phyloP scores from a whole-genome alignment of 2,113 vertebrate genomes.

The Arizona elegans region DNA sequence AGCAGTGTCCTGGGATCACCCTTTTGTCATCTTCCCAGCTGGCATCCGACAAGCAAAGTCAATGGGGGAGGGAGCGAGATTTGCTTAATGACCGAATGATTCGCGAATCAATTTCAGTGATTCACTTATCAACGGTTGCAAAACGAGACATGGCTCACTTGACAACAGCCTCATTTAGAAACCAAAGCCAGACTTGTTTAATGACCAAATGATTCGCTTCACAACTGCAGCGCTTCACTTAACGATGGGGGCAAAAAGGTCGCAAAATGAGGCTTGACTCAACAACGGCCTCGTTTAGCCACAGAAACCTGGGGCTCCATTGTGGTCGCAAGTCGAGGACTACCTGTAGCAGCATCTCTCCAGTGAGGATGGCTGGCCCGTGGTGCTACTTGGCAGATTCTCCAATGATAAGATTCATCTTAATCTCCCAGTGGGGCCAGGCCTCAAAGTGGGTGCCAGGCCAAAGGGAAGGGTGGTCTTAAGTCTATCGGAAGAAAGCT shows the following conservation, averaged over 20 bases:
- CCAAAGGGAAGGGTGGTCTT: not conserved
- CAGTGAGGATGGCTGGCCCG: too few species aligned
- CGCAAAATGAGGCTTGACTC: not conserved
- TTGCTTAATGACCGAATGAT: not conserved
- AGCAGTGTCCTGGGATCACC: not conserved
- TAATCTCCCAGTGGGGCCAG: not conserved
- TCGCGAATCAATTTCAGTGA: not conserved
- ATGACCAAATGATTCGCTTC: not conserved
- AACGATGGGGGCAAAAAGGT: not conserved
- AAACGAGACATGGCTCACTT: not conserved
- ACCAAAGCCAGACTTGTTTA: not conserved
- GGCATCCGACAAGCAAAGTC: not conserved
- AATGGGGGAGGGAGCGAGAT: not conserved
- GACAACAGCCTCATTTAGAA: not conserved
- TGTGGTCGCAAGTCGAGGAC: not conserved
- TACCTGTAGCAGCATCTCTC: not conserved
- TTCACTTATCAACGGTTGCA: not conserved
- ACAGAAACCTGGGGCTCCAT: rapidly evolving
- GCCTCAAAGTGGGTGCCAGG: not conserved
- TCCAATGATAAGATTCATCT: not conserved
- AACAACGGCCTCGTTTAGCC: not conserved
- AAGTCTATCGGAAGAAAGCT: too few species aligned
- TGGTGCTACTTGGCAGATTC: not conserved
- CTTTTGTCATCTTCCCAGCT: not conserved
- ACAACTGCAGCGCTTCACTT: not conserved